Conservation (phyloP, 2,888 invertebrate genomes). For the Amphipyra berbera region DNA sequence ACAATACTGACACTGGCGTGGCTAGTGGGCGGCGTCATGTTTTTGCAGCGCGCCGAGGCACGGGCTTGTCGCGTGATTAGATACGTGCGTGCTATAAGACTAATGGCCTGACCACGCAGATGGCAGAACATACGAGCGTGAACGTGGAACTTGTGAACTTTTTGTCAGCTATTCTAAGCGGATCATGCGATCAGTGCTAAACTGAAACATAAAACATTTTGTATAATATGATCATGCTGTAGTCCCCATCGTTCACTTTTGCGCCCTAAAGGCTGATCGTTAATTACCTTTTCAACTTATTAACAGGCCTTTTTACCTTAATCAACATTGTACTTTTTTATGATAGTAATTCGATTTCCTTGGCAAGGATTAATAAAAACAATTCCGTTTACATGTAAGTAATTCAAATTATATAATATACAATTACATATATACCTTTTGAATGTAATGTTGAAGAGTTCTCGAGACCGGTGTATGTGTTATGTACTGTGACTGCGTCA, state of each 20-base stretch:
- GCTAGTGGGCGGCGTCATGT: constrained; percentile 8
- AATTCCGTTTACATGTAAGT: neutral
- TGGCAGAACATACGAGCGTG: neutral
- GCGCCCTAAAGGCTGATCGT: too few species aligned
- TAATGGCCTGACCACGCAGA: constrained; percentile 5
- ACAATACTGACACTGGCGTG: too few species aligned
- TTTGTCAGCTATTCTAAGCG: constrained; percentile 3
- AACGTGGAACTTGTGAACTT: neutral
- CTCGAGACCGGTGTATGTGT: neutral
- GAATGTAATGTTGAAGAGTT: neutral
- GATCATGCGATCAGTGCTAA: neutral
- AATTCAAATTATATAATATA: neutral
- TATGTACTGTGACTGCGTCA: neutral
- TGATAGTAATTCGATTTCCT: too few species aligned
- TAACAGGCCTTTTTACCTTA: too few species aligned
- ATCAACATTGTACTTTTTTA: too few species aligned
- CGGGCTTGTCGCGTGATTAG: constrained; percentile 4
- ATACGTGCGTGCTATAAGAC: constrained; percentile 6
- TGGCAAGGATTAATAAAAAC: neutral
- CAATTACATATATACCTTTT: too few species aligned
- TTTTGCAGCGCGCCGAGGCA: constrained; percentile 8
- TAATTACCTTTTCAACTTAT: too few species aligned
- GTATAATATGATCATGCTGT: neutral
- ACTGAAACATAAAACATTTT: neutral
- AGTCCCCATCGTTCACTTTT: too few species aligned